Conservation (phyloP, 2,797 vertebrate species). For the Chaetodon trifasciatus region DNA sequence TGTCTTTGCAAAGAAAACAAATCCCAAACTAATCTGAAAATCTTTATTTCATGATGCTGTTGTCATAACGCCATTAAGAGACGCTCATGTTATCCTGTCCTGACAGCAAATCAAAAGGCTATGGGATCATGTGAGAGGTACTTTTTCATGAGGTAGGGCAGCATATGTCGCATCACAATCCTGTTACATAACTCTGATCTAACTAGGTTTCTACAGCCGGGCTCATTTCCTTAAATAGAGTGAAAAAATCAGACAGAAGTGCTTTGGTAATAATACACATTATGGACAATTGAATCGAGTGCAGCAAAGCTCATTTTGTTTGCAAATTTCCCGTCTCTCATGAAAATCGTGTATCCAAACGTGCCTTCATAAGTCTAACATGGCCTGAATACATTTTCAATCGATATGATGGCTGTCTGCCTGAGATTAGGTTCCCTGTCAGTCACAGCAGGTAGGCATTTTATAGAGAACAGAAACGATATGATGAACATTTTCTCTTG, state of each 20-base stretch:
- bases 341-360: constrained; percentile 41
- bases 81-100: neutral
- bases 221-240: constrained; percentile 37
- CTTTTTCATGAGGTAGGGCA: constrained; percentile 26
- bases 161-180: constrained; percentile 64
- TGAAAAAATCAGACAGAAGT: constrained; percentile 3
- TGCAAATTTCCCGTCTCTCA: constrained; percentile 26
- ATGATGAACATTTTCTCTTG: constrained; percentile 6
- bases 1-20: constrained; percentile 6
- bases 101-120: constrained; percentile 11
- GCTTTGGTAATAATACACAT: constrained; percentile 15
- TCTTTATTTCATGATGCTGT: constrained; percentile 5
- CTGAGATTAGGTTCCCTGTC: constrained; percentile 4
- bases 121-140: constrained; percentile 26
- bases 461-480: neutral
- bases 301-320: constrained; percentile 47
- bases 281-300: constrained; percentile 43
- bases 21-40: constrained; percentile 28
- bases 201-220: constrained; percentile 39
- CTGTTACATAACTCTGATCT: constrained; percentile 69
- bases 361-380: neutral
- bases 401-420: constrained; percentile 18
- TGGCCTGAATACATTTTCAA: constrained; percentile 20
- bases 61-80: neutral
- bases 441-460: constrained; percentile 5